Base-by-base conservation (phyloP, 2,888 invertebrate genomes). In the Strigamia maritima region DNA sequence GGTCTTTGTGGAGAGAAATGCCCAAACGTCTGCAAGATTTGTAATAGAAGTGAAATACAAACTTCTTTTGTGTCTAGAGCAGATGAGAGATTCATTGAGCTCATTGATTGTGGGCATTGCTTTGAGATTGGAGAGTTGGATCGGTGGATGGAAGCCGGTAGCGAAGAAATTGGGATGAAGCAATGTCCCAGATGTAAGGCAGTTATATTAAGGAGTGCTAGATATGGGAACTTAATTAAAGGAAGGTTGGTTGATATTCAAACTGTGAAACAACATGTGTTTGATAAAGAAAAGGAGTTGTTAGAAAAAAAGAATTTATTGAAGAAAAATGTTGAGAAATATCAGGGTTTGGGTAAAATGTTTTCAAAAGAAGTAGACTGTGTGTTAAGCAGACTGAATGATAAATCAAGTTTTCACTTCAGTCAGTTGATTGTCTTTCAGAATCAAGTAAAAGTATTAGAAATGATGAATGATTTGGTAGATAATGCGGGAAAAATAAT, bases 171-270 rank as follows among this genome's bases (percentile, higher is more conserved):
- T 19, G 81, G 81, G 31, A 83, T 86, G 65, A 87, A 87, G 81
- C 78, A 79, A 0, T 92, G 91, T 83, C 91, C 91, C 0, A 84
- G 84, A 79, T 92, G 92, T 83, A 89, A 89, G 78, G 88, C 88
- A 24, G 87, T 89, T 0, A 89, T 92, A 16, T 86, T 89, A 19
- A 88, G 87, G 82, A 90, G 89, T 1, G 85, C 86, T 70, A 87
- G 90, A 22, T 91, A 90, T 84, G 89, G 89, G 80, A 88, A 89
- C 80, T 81, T 86, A 1, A 86, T 91, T 14, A 87, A 86, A 80
- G 80, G 79, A 86, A 87, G 83, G 2, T 82, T 85, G 7, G 76
- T 79, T 22, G 85, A 87, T 79, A 85, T 88, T 31, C 83, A 84
- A 79, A 75, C 81, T 12, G 86, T 87, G 0, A n/a, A n/a, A n/a